Evolutionary conservation across 2,888 invertebrate species (phyloP).

Genomic region (Diadegma fenestrale): DNA sequence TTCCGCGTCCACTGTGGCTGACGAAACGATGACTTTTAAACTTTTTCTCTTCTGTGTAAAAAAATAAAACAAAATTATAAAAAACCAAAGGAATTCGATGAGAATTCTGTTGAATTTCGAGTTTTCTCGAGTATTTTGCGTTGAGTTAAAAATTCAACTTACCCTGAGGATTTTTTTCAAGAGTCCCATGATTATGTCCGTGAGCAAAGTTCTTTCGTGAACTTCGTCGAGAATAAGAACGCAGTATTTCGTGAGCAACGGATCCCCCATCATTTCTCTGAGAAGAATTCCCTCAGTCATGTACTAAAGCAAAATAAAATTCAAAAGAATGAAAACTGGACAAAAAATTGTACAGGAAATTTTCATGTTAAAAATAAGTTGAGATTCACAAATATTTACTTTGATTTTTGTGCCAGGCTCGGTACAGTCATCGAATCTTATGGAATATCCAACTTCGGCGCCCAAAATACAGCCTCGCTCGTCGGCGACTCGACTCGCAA

Average conservation of each 20-base stretch:
- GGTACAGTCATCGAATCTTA: conserved; percentile 91
- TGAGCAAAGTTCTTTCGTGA: conserved; percentile 96
- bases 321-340: background rate
- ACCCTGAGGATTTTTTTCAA: conserved; percentile 95
- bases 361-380: background rate
- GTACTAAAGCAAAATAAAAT: conserved; percentile 87
- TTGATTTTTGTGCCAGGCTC: conserved; percentile 90
- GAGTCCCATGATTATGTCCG: conserved; percentile 97
- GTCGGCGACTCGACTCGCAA: conserved; percentile 95
- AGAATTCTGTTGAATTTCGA: background rate
- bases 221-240: conserved; percentile 97
- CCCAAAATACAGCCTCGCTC: conserved; percentile 89
- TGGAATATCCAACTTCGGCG: conserved; percentile 93
- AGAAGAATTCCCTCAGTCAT: conserved; percentile 98
- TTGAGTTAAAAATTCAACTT: conserved; percentile 69
- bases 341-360: background rate
- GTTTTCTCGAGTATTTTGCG: background rate
- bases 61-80: conserved; percentile 17
- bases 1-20: conserved; percentile 98
- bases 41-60: conserved; percentile 90
- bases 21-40: conserved; percentile 94
- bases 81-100: background rate
- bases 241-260: conserved; percentile 94
- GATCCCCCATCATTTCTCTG: conserved; percentile 97
- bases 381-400: conserved; percentile 83